Evolutionary conservation across 2,797 vertebrate species (phyloP).

Genomic region (Pipistrellus pipistrellus): DNA sequence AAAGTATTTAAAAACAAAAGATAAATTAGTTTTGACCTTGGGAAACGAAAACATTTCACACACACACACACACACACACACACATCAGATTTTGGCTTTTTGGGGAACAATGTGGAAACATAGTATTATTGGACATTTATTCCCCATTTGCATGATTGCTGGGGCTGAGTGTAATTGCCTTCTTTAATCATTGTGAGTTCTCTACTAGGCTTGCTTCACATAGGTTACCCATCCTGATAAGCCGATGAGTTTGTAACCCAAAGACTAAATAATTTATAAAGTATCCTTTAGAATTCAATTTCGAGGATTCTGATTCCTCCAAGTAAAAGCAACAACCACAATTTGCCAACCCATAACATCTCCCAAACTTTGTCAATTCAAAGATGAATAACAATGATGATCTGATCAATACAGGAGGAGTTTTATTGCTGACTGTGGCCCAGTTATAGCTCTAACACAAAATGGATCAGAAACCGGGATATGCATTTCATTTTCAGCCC

Average conservation of each 20-base stretch:
- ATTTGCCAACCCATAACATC: background rate
- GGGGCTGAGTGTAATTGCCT: no score
- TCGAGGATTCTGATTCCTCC: background rate
- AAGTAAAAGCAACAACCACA: background rate
- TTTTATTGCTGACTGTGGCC: background rate
- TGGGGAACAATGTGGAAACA: background rate
- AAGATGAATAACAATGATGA: background rate
- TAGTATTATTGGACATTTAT: background rate
- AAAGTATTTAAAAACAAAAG: constrained; percentile 31
- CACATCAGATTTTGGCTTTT: background rate
- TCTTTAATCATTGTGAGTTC: background rate
- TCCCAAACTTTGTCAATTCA: background rate
- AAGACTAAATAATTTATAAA: no score
- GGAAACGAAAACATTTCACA: background rate
- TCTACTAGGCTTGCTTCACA: background rate
- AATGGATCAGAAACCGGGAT: background rate
- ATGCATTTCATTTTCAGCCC: no score
- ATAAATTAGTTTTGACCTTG: background rate
- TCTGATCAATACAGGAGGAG: background rate
- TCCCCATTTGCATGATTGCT: rapidly evolving
- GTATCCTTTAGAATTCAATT: background rate
- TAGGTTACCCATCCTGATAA: background rate
- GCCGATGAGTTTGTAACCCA: background rate
- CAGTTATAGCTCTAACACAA: constrained; percentile 2
- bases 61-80: background rate